These are phyloP conservation scores for Xenopus petersii DNA, from an alignment of 2,797 vertebrate species.

Conservation along the genomic window DNA sequence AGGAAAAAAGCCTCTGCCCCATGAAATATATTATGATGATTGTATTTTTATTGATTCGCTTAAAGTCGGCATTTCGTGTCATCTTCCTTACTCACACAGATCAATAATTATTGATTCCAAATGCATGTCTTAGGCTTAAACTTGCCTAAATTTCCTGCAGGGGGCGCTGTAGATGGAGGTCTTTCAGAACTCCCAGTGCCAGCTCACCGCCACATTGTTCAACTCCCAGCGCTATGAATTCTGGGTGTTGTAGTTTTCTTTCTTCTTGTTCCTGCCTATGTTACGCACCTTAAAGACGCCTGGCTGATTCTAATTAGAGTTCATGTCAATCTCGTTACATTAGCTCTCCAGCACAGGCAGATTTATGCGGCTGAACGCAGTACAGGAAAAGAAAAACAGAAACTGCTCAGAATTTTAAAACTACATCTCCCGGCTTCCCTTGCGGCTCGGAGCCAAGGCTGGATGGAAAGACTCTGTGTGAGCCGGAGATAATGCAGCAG, in stretches of 20 bases:
- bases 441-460: constrained; percentile 4
- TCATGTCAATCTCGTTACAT: neutral
- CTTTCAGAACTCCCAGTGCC: constrained; percentile 2
- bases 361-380: neutral
- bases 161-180: constrained; percentile 19
- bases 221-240: constrained; percentile 40
- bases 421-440: constrained; percentile 21
- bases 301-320: neutral
- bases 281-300: neutral
- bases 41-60: too few species aligned
- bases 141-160: constrained; percentile 5
- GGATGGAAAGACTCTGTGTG: constrained; percentile 42
- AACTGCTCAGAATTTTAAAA: neutral
- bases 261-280: neutral
- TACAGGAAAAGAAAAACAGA: neutral
- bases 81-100: constrained; percentile 23
- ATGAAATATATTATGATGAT: too few species aligned
- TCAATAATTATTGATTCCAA: constrained; percentile 18
- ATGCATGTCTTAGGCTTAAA: neutral
- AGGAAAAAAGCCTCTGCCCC: too few species aligned
- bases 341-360: neutral
- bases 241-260: constrained; percentile 55
- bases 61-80: neutral
- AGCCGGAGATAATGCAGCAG: constrained; percentile 48
- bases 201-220: constrained; percentile 13